Evolutionary conservation across 2,888 invertebrate genomes (phyloP).

Genomic region (Drosophila mulleri): DNA sequence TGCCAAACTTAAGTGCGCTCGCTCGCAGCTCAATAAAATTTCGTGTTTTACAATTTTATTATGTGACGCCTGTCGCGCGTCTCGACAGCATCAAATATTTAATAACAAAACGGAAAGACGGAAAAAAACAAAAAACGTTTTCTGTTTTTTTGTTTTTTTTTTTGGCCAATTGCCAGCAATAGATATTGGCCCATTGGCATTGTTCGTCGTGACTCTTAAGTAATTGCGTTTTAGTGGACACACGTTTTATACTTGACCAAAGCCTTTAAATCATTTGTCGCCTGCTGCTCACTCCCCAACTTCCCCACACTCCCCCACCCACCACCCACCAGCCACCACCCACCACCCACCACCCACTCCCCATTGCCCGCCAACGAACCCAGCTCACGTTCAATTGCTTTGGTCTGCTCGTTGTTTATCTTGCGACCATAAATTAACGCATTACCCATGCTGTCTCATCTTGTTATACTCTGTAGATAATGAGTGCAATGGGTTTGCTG

Average conservation of each 20-base stretch:
- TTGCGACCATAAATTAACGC: conserved; percentile 79
- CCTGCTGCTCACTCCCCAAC: no score
- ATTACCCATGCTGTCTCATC: conserved; percentile 51
- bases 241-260: conserved; percentile 58
- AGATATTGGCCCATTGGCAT: conserved; percentile 25
- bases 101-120: conserved; percentile 26
- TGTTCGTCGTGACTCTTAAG: conserved; percentile 62
- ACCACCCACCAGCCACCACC: background rate
- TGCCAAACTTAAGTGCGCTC: background rate
- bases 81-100: conserved; percentile 65
- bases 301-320: background rate
- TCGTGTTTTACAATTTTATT: conserved; percentile 83
- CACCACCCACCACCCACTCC: background rate
- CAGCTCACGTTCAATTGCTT: conserved; percentile 22
- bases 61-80: conserved; percentile 67
- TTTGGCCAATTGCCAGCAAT: conserved; percentile 20
- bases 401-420: conserved; percentile 63
- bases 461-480: conserved; percentile 5
- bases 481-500: background rate
- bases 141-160: conserved; percentile 2
- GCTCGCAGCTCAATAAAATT: conserved; percentile 70
- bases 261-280: conserved; percentile 66
- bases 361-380: background rate
- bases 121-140: background rate
- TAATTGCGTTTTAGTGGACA: conserved; percentile 78